Evolutionary conservation across 1,140 invertebrate genomes (phyloP), one percentile per base, ranked within the genome.

Genomic region (Centruroides vittatus): DNA sequence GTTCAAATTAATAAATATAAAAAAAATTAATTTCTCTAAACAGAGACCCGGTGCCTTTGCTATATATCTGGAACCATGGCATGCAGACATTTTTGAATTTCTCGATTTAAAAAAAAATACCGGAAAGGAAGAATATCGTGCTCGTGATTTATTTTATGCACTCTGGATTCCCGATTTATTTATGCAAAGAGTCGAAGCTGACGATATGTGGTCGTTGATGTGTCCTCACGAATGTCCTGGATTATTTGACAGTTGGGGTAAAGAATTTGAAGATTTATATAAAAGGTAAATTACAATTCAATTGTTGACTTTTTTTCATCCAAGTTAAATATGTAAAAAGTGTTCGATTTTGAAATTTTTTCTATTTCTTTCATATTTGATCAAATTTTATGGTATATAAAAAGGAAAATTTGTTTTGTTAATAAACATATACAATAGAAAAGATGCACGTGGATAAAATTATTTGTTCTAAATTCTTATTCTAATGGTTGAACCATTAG

Each of bases 131-230:
- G 93, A 98, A 75, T 75, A 85, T 41, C 77, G 93, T 60, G 95
- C 94, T 0, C 80, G 95, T 62, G 96, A 99, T 75, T 75, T 99
- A n/a, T 99, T 99, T 73, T 98, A 94, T 73, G 97, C 87, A 12
- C 71, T 99, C 9, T 99, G 97, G 97, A 92, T 99, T 67, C 93
- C 96, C 6, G 96, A 99, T 81, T 77, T 99, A 46, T 99, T 99
- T 72, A 99, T 99, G 97, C 82, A 89, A 73, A 80, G 97, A 55
- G 94, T 99, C 0, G 85, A 96, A 72, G 78, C 79, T 0, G 84
- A 98, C 76, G 83, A 76, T 59, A 78, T 83, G 55, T 99, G 97
- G 96, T 89, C 86, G 53, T 75, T 99, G 12, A 98, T 99, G 94
- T 99, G 96, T 73, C 95, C 96, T 1, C 82, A 91, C 72, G 85